These are phyloP conservation scores for Lasioglossum pauxillum DNA, from an alignment of 2,888 invertebrate species.

Conservation along the genomic window DNA sequence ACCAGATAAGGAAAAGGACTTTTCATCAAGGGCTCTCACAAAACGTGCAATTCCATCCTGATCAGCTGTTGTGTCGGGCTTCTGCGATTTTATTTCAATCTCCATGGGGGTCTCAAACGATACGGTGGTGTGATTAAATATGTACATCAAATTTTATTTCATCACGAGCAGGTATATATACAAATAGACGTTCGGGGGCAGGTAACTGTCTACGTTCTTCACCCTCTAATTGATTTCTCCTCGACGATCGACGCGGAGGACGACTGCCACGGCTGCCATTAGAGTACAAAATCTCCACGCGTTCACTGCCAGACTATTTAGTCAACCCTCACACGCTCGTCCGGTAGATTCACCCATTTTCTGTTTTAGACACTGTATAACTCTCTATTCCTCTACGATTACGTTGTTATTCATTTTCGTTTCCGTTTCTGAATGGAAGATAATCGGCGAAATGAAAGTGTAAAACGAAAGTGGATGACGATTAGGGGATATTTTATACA, in stretches of 20 bases:
- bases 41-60: conserved; percentile 40
- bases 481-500: background rate
- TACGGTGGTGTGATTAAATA: conserved; percentile 76
- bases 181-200: conserved; percentile 80
- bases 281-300: background rate
- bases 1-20: conserved; percentile 14
- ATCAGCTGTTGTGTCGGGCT: conserved; percentile 26
- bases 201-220: conserved; percentile 67
- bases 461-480: background rate
- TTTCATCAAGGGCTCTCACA: conserved; percentile 33
- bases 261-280: conserved; percentile 24
- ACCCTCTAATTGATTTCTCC: conserved; percentile 54
- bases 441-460: background rate
- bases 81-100: conserved; percentile 59
- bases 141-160: conserved; percentile 84
- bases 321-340: background rate
- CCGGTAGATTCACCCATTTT: background rate
- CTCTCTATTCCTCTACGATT: background rate
- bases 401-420: background rate
- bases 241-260: conserved; percentile 64
- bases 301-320: background rate
- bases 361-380: background rate
- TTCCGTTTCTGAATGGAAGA: background rate
- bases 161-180: conserved; percentile 83
- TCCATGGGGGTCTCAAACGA: conserved; percentile 60